phyloP scores from a whole-genome alignment of 1,140 invertebrate genomes.

The Bombus sylvicola region DNA sequence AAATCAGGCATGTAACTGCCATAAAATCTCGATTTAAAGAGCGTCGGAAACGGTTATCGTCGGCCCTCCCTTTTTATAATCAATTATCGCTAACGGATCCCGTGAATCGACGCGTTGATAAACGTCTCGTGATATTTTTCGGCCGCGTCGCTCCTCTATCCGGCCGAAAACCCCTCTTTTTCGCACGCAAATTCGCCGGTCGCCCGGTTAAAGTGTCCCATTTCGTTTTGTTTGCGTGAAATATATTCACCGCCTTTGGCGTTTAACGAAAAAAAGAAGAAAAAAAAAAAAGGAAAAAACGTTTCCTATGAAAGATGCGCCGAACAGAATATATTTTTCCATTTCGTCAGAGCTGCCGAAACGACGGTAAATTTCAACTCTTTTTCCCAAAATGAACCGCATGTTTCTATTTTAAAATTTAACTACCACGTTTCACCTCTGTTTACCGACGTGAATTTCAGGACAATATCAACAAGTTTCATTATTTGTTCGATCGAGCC shows the following conservation, averaged over 20 bases:
- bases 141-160: neutral
- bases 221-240: neutral
- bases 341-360: neutral
- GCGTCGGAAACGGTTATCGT: slow-evolving; percentile 42
- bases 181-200: slow-evolving; percentile 9
- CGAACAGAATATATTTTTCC: neutral
- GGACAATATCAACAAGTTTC: neutral
- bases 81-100: slow-evolving; percentile 41
- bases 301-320: neutral
- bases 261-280: neutral
- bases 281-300: neutral
- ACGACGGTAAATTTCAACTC: neutral
- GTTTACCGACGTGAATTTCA: neutral
- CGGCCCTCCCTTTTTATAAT: slow-evolving; percentile 32
- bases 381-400: neutral
- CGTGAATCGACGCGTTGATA: slow-evolving; percentile 34
- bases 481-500: neutral
- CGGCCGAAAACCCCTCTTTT: neutral
- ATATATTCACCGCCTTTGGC: neutral
- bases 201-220: neutral
- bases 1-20: slow-evolving; percentile 47
- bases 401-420: neutral
- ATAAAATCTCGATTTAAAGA: slow-evolving; percentile 50
- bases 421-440: neutral
- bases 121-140: slow-evolving; percentile 32